Percentiles rank a stretch among this genome's conserved stretches.
Conservation (phyloP, 2,797 vertebrate species). For the Sebastes taczanowskii region DNA sequence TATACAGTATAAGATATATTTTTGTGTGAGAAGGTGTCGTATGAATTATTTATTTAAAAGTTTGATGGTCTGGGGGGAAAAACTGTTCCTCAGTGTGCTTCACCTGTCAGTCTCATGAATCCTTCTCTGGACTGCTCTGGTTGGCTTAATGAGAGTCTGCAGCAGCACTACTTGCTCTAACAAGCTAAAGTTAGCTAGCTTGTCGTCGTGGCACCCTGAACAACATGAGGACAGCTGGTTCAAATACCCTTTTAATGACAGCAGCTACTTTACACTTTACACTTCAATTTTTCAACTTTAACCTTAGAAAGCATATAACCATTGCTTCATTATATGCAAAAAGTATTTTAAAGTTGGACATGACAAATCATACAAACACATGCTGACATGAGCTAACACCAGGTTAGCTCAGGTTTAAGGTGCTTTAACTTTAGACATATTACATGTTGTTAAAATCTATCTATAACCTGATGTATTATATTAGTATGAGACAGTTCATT, state of each 20-base stretch:
- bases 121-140: too few species aligned
- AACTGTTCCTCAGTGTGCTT: too few species aligned
- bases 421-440: background rate
- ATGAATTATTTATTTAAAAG: too few species aligned
- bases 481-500: background rate
- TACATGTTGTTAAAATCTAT: background rate
- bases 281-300: fast-evolving
- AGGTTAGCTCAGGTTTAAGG: background rate
- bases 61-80: too few species aligned
- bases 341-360: background rate
- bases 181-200: conserved; percentile 20
- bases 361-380: background rate
- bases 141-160: too few species aligned
- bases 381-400: background rate
- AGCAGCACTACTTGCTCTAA: background rate
- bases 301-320: fast-evolving
- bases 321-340: fast-evolving
- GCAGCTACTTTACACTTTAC: fast-evolving
- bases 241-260: background rate
- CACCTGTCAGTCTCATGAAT: too few species aligned
- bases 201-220: conserved; percentile 68
- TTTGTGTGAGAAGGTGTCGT: too few species aligned
- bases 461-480: fast-evolving
- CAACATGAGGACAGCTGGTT: background rate
- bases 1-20: too few species aligned